Evolutionary conservation across 1,140 invertebrate species (phyloP), one percentile per base, ranked within the genome.

Genomic region (Trachymyrmex septentrionalis): DNA sequence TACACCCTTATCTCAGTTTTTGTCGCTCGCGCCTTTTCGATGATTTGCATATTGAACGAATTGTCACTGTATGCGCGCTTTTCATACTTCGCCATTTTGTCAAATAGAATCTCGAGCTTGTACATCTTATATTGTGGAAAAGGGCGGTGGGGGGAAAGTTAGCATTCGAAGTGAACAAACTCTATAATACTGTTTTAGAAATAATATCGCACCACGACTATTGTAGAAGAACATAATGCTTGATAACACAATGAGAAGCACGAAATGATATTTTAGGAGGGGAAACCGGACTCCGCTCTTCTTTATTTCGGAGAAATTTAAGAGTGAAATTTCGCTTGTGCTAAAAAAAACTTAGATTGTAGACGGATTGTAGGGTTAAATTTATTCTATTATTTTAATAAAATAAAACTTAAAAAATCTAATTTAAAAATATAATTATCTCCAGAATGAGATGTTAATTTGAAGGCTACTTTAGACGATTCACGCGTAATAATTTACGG

Each of bases 21-120:
- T 57, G 50, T 2, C 27, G 16, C 27, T 53, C 12, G 21, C 21
- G 19, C 7, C 61, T 21, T 80, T 55, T 55, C 63, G 30, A 34
- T 9, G 48, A 10, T n/a, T n/a, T n/a, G 34, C 19, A 12, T 55
- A 55, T 38, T 24, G 27, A 48, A 2, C 63, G 27, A 48, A 80
- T 80, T 24, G 64, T 53, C 27, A 67, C 30, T n/a, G 14, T 78
- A 21, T 38, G 14, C 24, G 3, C 38, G 16, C 19, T 55, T 80
- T n/a, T 63, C 12, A 7, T 19, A 38, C 48, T 19, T 38, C 14
- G n/a, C 3, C 27, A 55, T 3, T 3, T 27, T 24, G 53, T 81
- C 77, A n/a, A 81, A 71, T 55, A 55, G 77, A 81, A 24, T 80
- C 64, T 69, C 30, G 14, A 21, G 48, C 27, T 71, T 81, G 77